A percentile compares a stretch with the other conserved stretches of the same genome.
phyloP scores from a whole-genome alignment of 2,888 invertebrate genomes.

The Trachelus troglodyta region DNA sequence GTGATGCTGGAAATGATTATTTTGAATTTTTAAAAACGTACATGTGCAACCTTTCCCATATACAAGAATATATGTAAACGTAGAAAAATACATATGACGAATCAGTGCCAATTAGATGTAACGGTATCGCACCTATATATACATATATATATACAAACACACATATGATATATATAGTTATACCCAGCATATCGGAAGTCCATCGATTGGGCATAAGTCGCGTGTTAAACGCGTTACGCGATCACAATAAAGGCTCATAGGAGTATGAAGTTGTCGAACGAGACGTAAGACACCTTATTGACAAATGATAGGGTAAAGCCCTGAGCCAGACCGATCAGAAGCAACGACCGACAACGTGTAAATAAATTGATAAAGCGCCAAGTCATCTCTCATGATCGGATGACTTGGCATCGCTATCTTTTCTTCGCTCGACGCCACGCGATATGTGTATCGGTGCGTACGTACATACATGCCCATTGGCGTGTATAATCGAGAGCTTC shows the following conservation, averaged over 20 bases:
- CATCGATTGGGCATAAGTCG: not conserved
- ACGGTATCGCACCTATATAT: not conserved
- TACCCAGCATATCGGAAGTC: not conserved
- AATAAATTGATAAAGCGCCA: constrained; percentile 42
- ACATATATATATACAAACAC: too few species aligned
- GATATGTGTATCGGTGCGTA: not conserved
- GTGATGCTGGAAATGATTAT: not conserved
- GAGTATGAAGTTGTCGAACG: constrained; percentile 31
- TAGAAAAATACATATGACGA: not conserved
- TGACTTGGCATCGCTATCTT: constrained; percentile 30
- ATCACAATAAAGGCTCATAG: not conserved
- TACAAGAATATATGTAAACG: not conserved
- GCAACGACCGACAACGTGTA: constrained; percentile 31
- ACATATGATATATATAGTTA: not conserved
- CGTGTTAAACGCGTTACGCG: not conserved
- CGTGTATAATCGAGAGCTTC: not conserved
- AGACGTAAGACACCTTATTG: constrained; percentile 27
- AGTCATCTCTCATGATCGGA: constrained; percentile 40
- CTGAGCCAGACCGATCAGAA: constrained; percentile 22
- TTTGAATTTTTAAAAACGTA: not conserved
- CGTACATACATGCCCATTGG: too few species aligned
- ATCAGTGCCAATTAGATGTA: not conserved
- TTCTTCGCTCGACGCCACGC: constrained; percentile 22
- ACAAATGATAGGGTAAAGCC: constrained; percentile 33
- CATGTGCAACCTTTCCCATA: not conserved